phyloP scores from a whole-genome alignment of 2,113 vertebrate species.

The Chionis minor region DNA sequence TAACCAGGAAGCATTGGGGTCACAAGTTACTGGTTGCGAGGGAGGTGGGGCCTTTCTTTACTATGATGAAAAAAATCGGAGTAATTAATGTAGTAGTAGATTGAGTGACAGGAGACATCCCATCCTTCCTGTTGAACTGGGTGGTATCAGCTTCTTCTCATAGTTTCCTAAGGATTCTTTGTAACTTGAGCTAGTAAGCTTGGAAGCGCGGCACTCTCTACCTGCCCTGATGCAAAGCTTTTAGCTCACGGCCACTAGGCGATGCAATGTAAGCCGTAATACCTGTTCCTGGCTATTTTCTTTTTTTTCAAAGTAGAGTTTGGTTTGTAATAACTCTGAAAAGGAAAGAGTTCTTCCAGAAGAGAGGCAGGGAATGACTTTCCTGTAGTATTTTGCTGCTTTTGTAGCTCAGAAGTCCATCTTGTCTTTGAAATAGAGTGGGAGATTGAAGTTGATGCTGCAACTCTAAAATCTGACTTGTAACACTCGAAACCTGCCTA shows the following conservation, averaged over 20 bases:
- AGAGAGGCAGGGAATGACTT: background rate
- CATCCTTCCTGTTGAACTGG: background rate
- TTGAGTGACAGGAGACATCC: background rate
- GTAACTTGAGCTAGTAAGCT: background rate
- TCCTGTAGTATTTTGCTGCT: background rate
- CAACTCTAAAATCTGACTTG: background rate
- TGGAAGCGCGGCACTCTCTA: background rate
- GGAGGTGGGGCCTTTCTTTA: background rate
- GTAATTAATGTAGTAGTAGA: background rate
- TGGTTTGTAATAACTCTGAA: background rate
- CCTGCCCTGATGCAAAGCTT: background rate
- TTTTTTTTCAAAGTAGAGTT: background rate
- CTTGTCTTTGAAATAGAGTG: background rate
- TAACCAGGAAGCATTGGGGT: background rate
- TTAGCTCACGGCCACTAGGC: background rate
- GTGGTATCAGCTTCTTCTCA: background rate
- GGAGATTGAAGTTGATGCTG: background rate
- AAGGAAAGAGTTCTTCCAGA: background rate
- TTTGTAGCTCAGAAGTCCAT: background rate
- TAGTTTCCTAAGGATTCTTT: background rate
- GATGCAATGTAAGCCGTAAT: background rate
- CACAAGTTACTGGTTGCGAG: background rate
- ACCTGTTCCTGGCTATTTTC: background rate
- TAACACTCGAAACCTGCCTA: background rate
- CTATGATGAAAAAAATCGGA: background rate